Evolutionary conservation across 2,888 invertebrate species (phyloP).

Genomic region (Lissonota sp.): DNA sequence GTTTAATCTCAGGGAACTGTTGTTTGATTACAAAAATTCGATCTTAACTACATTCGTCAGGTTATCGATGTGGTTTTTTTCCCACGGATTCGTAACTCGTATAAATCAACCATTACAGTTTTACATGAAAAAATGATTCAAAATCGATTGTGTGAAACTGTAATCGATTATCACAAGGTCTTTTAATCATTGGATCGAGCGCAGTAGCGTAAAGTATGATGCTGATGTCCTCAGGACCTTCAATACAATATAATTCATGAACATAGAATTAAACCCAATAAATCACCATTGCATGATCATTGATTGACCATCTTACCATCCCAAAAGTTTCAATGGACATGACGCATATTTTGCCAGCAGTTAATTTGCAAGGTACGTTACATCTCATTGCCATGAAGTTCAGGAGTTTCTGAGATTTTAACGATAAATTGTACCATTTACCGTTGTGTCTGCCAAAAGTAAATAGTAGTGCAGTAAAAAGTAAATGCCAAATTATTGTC

Average conservation of each 20-base stretch:
- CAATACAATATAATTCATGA: neutral
- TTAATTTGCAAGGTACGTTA: constrained; percentile 40
- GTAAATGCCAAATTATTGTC: neutral
- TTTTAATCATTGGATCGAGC: neutral
- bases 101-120: too few relatives aligned
- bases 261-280: neutral
- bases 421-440: constrained; percentile 32
- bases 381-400: constrained; percentile 36
- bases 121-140: too few relatives aligned
- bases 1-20: too few relatives aligned
- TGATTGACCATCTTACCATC: constrained; percentile 34
- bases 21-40: too few relatives aligned
- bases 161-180: too few relatives aligned
- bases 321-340: constrained; percentile 43
- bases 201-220: neutral
- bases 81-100: too few relatives aligned
- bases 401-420: constrained; percentile 27
- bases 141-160: too few relatives aligned
- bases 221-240: constrained; percentile 1
- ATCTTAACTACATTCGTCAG: too few relatives aligned
- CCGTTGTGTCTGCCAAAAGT: constrained; percentile 1
- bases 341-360: constrained; percentile 36
- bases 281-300: too few relatives aligned
- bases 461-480: too few relatives aligned
- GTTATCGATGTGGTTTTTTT: too few relatives aligned